Evolutionary conservation across 2,888 invertebrate genomes (phyloP).

Genomic region (Machimus rusticus): DNA sequence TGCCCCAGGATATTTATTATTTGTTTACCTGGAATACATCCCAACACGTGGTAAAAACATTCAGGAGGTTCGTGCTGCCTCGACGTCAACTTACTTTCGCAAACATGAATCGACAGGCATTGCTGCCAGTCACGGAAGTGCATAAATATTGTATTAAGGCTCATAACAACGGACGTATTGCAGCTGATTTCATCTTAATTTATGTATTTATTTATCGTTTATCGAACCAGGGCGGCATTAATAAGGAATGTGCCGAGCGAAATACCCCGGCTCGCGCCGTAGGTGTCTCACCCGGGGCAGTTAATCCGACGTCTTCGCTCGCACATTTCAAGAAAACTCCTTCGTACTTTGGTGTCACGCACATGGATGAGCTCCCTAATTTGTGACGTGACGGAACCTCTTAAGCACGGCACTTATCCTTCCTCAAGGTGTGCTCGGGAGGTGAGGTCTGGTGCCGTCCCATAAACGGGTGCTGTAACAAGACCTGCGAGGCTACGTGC

Average conservation of each 20-base stretch:
- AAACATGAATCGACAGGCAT: neutral
- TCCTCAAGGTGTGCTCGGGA: neutral
- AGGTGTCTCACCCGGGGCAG: neutral
- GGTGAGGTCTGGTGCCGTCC: neutral
- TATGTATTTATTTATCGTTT: neutral
- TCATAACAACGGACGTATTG: neutral
- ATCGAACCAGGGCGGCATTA: neutral
- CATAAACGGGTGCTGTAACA: neutral
- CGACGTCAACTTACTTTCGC: neutral
- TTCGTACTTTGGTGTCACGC: neutral
- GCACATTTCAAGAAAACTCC: neutral
- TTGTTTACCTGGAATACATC: neutral
- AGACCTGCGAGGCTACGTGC: neutral
- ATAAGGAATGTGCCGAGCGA: neutral
- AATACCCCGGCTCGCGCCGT: neutral
- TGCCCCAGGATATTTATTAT: neutral
- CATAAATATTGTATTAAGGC: neutral
- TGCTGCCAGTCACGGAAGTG: constrained; percentile 12
- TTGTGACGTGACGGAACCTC: constrained; percentile 14
- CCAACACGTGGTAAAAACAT: neutral
- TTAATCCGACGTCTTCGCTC: neutral
- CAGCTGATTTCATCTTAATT: constrained; percentile 20
- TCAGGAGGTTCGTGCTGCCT: neutral
- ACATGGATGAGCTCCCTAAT: neutral
- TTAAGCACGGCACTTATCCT: neutral